phyloP scores from a whole-genome alignment of 2,113 vertebrate species.

The Thomomys bottae region DNA sequence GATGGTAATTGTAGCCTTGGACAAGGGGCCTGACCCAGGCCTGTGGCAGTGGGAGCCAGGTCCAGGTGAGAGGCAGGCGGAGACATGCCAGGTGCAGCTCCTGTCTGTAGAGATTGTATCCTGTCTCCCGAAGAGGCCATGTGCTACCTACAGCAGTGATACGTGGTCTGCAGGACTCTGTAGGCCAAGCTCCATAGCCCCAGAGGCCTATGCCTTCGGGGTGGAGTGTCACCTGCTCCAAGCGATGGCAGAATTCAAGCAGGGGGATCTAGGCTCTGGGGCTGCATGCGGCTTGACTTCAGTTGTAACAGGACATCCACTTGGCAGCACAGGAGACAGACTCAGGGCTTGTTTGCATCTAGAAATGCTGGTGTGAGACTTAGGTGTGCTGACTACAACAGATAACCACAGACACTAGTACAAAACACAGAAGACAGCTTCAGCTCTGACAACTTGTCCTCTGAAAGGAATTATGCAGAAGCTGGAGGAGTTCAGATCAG shows the following conservation, averaged over 20 bases:
- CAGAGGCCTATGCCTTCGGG: not conserved
- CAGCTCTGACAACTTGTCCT: fast-evolving
- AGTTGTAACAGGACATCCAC: fast-evolving
- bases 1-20: not conserved
- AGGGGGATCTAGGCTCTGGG: no score
- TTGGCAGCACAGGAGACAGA: no score
- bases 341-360: no score
- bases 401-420: not conserved
- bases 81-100: no score
- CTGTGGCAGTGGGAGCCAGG: not conserved
- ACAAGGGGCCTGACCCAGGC: not conserved
- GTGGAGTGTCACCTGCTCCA: no score
- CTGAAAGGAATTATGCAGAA: fast-evolving
- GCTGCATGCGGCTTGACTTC: no score
- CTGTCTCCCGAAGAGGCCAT: no score
- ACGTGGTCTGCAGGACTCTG: fast-evolving
- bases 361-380: fast-evolving
- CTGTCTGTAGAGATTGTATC: fast-evolving
- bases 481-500: fast-evolving
- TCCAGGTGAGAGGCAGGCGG: fast-evolving
- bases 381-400: fast-evolving
- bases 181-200: fast-evolving
- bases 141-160: no score
- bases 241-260: no score
- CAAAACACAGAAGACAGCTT: not conserved